Conservation (phyloP, 2,797 vertebrate species). For the Amblyraja radiata region DNA sequence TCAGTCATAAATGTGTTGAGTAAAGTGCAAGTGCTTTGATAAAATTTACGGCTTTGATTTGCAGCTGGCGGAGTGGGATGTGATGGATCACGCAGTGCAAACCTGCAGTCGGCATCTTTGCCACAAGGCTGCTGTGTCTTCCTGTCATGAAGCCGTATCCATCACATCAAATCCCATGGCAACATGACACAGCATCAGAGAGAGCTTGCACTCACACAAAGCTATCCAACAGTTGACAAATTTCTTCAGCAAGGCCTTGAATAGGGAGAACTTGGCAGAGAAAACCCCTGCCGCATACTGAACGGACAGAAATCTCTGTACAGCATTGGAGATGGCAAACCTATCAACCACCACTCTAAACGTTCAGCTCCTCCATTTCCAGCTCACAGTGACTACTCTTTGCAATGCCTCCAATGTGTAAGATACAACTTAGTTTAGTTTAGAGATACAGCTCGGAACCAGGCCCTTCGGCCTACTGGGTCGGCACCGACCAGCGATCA, state of each 20-base stretch:
- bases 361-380: no score
- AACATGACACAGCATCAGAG: neutral
- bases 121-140: neutral
- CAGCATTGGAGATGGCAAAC: neutral
- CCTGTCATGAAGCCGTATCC: neutral
- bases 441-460: no score
- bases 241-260: neutral
- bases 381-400: no score
- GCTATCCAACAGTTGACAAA: constrained; percentile 9
- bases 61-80: no score
- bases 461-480: no score
- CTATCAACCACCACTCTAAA: no score
- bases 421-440: no score
- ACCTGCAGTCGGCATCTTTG: neutral
- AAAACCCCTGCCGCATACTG: neutral
- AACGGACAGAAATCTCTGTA: neutral
- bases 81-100: neutral
- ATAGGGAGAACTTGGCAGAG: neutral
- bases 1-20: no score
- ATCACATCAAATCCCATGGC: neutral
- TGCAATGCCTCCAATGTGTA: no score
- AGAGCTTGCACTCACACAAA: neutral
- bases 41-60: neutral
- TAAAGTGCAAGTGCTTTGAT: constrained; percentile 2
- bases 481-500: no score